phyloP scores from a whole-genome alignment of 1,140 invertebrate species.

The Pemphigus obesinymphae region DNA sequence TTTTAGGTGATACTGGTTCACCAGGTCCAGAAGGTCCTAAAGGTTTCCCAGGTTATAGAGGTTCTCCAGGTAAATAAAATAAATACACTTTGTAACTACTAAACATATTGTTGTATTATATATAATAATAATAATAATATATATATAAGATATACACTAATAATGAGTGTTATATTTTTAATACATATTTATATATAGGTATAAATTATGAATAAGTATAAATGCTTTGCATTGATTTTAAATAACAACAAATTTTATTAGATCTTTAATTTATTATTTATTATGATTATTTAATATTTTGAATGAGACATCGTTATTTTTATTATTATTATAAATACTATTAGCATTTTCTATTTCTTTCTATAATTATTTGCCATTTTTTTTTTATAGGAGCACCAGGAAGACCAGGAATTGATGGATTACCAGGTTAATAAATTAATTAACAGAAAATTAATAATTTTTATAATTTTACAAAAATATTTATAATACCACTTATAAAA shows the following conservation, averaged over 20 bases:
- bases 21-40: conserved; percentile 60
- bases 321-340: neutral
- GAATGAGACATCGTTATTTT: neutral
- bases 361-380: too few species aligned
- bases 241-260: too few species aligned
- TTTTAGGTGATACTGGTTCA: conserved; percentile 57
- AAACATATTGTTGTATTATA: too few species aligned
- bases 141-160: too few species aligned
- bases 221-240: too few species aligned
- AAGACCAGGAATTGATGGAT: conserved; percentile 60
- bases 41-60: conserved; percentile 62
- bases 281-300: neutral
- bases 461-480: too few species aligned
- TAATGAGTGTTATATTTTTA: too few species aligned
- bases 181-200: too few species aligned
- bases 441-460: too few species aligned
- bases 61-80: neutral
- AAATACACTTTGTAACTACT: too few species aligned
- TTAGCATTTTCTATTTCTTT: neutral
- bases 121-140: too few species aligned
- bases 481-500: neutral
- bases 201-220: too few species aligned
- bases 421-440: conserved; percentile 51
- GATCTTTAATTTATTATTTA: neutral
- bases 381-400: conserved; percentile 51